These are phyloP conservation scores for Parapsyche elsis DNA, from an alignment of 1,140 invertebrate genomes.

Conservation along the genomic window DNA sequence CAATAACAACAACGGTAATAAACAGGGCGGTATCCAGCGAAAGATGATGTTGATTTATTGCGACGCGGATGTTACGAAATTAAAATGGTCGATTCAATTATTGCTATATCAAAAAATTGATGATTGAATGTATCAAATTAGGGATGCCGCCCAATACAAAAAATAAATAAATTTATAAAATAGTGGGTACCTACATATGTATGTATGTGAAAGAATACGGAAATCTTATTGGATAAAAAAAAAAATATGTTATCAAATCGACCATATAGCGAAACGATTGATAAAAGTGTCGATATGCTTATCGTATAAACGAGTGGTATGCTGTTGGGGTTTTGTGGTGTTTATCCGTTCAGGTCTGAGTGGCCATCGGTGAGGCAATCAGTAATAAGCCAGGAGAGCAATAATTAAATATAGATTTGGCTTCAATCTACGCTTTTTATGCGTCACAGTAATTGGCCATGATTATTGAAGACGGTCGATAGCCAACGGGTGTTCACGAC, in stretches of 20 bases:
- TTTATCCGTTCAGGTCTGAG: conserved; percentile 13
- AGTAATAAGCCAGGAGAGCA: conserved; percentile 42
- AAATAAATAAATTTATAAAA: not conserved
- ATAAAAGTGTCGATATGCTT: not conserved
- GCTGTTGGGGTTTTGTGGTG: conserved; percentile 12
- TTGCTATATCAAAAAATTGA: conserved; percentile 36
- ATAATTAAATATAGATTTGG: conserved; percentile 56
- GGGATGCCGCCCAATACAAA: not conserved
- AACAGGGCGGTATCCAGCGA: conserved; percentile 28
- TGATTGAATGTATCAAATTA: conserved; percentile 43
- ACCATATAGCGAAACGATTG: not conserved
- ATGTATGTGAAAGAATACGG: not conserved
- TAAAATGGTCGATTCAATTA: conserved; percentile 38
- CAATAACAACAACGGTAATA: conserved; percentile 32
- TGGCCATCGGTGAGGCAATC: conserved; percentile 36
- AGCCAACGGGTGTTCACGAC: conserved; percentile 38
- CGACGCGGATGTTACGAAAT: conserved; percentile 33
- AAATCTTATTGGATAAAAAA: not conserved
- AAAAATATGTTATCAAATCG: not conserved
- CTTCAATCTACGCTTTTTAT: conserved; percentile 52
- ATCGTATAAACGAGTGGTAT: not conserved
- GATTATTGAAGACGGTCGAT: conserved; percentile 52
- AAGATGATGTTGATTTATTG: conserved; percentile 41
- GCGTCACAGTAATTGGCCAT: conserved; percentile 52
- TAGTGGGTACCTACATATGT: too few relatives aligned